Base-by-base conservation (phyloP, 1,140 invertebrate genomes). In the Heliothis subflexa region DNA sequence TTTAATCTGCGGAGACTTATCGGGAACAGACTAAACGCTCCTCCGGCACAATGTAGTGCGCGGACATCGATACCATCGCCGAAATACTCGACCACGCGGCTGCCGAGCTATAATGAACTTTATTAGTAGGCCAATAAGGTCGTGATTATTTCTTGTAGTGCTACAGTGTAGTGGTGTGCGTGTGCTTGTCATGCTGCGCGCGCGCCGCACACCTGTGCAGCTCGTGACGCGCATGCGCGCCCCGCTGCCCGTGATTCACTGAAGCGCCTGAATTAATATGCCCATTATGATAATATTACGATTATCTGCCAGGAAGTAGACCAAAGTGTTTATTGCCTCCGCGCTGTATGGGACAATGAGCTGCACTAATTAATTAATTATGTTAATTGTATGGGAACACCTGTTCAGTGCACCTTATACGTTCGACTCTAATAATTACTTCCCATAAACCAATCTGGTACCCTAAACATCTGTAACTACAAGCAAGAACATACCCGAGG, bases 141-240 rank as follows among this genome's bases (percentile, higher is more conserved):
- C 21, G 47, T n/a, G 11, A 16, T 28, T 64, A 45, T 14, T 40
- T n/a, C 55, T 14, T 18, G 59, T 75, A 45, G 13, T 9, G 1
- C 14, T 3, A 12, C n/a, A 2, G 16, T 50, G n/a, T 47, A 45
- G 12, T 1, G 13, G 45, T 33, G 57, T 49, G 11, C 16, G 57
- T 75, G 18, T 16, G 49, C 21, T 75, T 64, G 73, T 45, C 28
- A 92, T 91, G 85, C 88, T 57, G 82, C 78, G 79, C 91, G 86
- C 86, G 89, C 86, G 85, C 83, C 80, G 87, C 89, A 88, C 91
- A 93, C 87, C 89, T 93, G 91, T 88, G 85, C 84, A 47, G 66
- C 49, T 40, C 88, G 86, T 90, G 89, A 88, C 11, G 55, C 57
- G 72, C 82, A 57, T 66, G 89, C 83, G 85, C 88, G 50, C 78